A percentile compares a stretch with the other conserved stretches of the same genome.
Conservation (phyloP, 2,888 invertebrate genomes). For the Tupiocoris notatus region DNA sequence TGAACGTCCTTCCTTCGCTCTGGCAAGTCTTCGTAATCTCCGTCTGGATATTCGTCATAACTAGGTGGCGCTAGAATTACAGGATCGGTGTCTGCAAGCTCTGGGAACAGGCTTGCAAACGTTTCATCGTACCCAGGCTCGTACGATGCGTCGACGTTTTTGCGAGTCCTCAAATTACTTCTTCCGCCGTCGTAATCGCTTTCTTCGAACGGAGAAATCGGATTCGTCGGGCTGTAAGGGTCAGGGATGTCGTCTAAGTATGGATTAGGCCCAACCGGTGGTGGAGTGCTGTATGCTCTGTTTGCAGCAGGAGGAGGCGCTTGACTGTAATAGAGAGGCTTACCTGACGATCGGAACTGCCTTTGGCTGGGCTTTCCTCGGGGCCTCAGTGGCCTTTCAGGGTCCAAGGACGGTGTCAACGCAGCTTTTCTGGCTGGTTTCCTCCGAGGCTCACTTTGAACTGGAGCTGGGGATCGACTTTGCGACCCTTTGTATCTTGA, state of each 20-base stretch:
- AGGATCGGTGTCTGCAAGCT: conserved; percentile 49
- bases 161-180: conserved; percentile 52
- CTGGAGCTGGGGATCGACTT: conserved; percentile 7
- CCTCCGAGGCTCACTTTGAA: not conserved
- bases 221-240: conserved; percentile 27
- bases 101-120: conserved; percentile 56
- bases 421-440: not conserved
- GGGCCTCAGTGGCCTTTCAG: not conserved
- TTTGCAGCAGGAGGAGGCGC: conserved; percentile 9
- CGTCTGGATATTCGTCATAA: conserved; percentile 22
- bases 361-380: not conserved
- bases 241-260: conserved; percentile 29
- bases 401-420: not conserved
- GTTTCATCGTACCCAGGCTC: conserved; percentile 55
- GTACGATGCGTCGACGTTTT: conserved; percentile 20
- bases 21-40: conserved; percentile 22
- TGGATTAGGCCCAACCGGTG: conserved; percentile 44
- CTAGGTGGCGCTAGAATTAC: conserved; percentile 15
- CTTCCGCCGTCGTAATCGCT: conserved; percentile 48
- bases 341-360: not conserved
- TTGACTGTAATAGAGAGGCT: not conserved
- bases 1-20: conserved; percentile 9
- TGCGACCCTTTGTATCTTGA: not conserved
- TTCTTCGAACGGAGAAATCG: conserved; percentile 33
- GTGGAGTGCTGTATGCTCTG: conserved; percentile 27